Conservation (phyloP, 2,113 vertebrate genomes). For the Aythya baeri region DNA sequence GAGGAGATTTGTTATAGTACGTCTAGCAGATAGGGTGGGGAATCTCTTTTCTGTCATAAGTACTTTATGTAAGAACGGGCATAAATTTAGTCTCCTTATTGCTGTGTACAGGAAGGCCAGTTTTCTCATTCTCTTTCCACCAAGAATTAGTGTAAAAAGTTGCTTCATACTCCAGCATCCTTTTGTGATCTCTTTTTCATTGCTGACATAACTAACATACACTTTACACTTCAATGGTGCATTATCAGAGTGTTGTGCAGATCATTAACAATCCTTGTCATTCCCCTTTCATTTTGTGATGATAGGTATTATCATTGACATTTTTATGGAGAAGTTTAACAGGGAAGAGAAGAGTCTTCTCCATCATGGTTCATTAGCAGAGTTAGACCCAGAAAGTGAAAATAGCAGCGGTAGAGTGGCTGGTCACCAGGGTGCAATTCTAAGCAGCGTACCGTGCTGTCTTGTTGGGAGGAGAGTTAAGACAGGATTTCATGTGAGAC, state of each 20-base stretch:
- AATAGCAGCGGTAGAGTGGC: accelerated
- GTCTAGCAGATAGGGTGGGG: conserved; percentile 13
- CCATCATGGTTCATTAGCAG: neutral
- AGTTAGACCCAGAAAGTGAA: neutral
- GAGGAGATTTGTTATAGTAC: conserved; percentile 10
- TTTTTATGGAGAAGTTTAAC: neutral
- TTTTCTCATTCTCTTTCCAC: neutral
- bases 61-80: conserved; percentile 14
- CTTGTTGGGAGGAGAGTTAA: neutral
- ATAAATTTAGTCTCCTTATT: conserved; percentile 12
- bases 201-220: neutral
- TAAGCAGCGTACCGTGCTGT: neutral
- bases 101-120: neutral
- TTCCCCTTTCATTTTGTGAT: neutral
- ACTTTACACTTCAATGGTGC: neutral
- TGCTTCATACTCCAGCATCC: neutral
- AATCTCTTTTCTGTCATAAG: conserved; percentile 28
- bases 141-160: neutral
- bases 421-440: neutral
- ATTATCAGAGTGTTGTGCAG: neutral
- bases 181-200: neutral
- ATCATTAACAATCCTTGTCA: neutral
- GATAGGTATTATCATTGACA: neutral
- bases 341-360: neutral
- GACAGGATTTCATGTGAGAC: neutral